phyloP scores from a whole-genome alignment of 2,888 invertebrate species.

The Heliconius charithonia region DNA sequence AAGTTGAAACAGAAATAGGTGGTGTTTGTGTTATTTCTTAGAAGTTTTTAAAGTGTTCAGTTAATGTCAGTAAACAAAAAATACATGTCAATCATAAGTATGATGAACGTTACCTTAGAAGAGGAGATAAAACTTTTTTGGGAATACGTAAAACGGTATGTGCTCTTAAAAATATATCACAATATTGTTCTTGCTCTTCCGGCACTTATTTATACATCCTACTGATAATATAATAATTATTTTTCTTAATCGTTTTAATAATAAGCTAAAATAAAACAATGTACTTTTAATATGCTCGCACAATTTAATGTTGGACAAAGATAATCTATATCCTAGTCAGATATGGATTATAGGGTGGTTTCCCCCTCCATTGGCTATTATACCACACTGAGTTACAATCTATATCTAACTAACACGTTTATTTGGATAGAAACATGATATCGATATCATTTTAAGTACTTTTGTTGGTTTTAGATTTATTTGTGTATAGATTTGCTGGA shows the following conservation, averaged over 20 bases:
- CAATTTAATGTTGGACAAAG: background rate
- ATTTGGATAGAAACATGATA: background rate
- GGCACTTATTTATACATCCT: background rate
- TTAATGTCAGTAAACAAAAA: conserved; percentile 24
- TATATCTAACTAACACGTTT: background rate
- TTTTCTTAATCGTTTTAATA: background rate
- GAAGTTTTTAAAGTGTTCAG: background rate
- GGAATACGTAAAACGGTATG: conserved; percentile 80
- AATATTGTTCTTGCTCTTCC: background rate
- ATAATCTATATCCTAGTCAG: background rate
- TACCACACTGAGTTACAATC: background rate
- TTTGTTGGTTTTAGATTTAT: background rate
- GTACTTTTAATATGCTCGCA: conserved; percentile 33
- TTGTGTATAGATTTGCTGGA: background rate
- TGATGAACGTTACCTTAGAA: conserved; percentile 66
- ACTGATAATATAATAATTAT: background rate
- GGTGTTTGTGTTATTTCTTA: background rate
- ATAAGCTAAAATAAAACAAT: background rate
- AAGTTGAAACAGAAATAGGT: background rate
- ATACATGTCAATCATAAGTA: conserved; percentile 29
- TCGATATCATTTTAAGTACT: background rate
- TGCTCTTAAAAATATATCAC: conserved; percentile 16
- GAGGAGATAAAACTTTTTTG: conserved; percentile 76
- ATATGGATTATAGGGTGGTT: background rate
- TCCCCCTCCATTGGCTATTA: background rate